Base-by-base conservation (phyloP, 2,113 vertebrate species). In the Numida meleagris region DNA sequence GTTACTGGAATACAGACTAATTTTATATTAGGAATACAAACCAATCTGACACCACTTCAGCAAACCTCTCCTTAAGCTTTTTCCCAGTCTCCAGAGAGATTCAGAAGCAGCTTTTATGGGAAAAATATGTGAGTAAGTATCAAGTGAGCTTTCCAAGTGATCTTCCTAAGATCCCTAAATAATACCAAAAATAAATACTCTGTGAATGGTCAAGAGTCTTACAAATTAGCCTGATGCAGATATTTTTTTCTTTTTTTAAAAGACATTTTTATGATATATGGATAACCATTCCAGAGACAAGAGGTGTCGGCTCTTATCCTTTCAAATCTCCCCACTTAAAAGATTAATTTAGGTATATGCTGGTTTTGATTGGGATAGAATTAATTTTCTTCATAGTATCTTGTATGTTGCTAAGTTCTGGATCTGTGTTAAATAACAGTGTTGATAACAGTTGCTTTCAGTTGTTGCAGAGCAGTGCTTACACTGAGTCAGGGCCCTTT, bases 271-370 rank as follows among this genome's bases (percentile, higher is more conserved):
- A 11, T 27, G 4, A 45, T 40, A 40, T 65, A 38, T 50, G 27
- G 6, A 20, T 63, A 72, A 67, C 17, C 5, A 27, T 55, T 73
- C 68, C 38, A 73, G 33, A 76, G 68, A n/a, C 1, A 62, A 27
- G 6, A 34, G 58, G 0, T n/a, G 5, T 42, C 3, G 65, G 23
- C 18, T 73, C 3, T 2, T 48, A 42, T 5, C 0, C 6, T 80
- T 86, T 62, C 31, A 73, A 74, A 66, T 14, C 8, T 50, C 14
- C 71, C 5, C 5, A 8, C 15, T 36, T 57, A 50, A 23, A 74
- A 73, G 7, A 53, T 38, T 43, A 31, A 2, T 62, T 63, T 57
- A 45, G 4, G 0, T 17, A 62, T 62, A 38, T 38, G 36, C 34
- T 38, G 10, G 24, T 62, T 62, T 62, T 38, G 59, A 27, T 24